These are phyloP conservation scores for Takifugu ocellatus DNA, from an alignment of 2,797 vertebrate species.

Conservation along the genomic window DNA sequence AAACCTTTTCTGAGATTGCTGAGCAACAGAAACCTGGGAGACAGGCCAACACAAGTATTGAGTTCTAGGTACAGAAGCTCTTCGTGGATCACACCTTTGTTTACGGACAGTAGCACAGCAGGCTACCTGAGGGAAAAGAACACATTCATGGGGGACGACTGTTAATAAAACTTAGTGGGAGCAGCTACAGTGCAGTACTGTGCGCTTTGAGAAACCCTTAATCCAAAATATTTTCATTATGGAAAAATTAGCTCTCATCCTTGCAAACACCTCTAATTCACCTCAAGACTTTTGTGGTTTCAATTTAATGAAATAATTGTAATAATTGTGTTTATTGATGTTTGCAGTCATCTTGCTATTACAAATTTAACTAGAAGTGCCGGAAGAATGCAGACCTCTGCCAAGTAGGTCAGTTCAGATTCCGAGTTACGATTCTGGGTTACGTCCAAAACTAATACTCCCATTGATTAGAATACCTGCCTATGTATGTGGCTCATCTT, in stretches of 20 bases:
- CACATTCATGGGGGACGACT: background rate
- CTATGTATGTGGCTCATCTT: no score
- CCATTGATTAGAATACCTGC: no score
- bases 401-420: no score
- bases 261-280: background rate
- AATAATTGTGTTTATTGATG: no score
- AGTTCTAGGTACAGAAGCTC: conserved; percentile 16
- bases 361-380: no score
- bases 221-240: conserved; percentile 11
- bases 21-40: conserved; percentile 48
- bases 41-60: conserved; percentile 16
- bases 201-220: conserved; percentile 3
- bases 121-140: conserved; percentile 4
- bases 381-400: no score
- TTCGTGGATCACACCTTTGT: background rate
- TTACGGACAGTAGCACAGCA: conserved; percentile 16
- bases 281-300: no score
- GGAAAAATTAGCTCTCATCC: conserved; percentile 34
- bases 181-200: background rate
- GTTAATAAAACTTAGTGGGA: background rate
- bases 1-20: conserved; percentile 20
- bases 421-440: no score
- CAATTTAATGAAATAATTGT: no score
- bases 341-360: no score
- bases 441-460: no score